Percentiles rank a stretch among this genome's conserved stretches.
Evolutionary conservation across 2,888 invertebrate genomes (phyloP).

Genomic region (Noctua fimbriata): DNA sequence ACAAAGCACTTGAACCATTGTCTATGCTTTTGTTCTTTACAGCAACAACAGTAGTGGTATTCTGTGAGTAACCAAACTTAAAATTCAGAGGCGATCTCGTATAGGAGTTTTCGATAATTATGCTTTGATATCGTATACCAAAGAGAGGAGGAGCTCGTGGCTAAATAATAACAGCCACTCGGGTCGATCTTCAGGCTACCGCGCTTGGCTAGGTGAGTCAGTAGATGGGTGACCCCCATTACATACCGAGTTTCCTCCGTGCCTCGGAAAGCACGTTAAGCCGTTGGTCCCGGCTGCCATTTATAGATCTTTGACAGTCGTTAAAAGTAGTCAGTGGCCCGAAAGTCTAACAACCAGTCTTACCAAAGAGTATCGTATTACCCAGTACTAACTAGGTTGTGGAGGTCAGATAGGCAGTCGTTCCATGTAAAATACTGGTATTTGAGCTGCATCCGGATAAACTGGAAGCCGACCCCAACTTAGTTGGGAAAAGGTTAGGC

Average conservation of each 20-base stretch:
- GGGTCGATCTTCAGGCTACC: no score
- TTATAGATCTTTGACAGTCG: not conserved
- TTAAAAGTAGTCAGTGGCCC: no score
- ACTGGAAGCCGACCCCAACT: not conserved
- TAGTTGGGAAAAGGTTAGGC: not conserved
- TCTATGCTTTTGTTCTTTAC: not conserved
- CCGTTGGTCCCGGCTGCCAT: not conserved
- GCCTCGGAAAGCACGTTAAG: not conserved
- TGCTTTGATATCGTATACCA: not conserved
- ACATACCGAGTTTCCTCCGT: no score
- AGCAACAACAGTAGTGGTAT: not conserved
- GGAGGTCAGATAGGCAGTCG: not conserved
- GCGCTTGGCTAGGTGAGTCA: no score
- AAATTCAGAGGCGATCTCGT: not conserved
- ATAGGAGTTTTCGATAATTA: not conserved
- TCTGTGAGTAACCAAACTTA: not conserved
- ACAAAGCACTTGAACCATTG: slow-evolving; percentile 18
- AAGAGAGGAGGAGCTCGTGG: no score
- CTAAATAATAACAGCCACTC: no score
- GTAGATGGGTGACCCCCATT: no score
- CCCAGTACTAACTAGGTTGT: not conserved
- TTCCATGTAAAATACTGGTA: not conserved
- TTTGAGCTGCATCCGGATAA: not conserved
- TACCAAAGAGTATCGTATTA: no score
- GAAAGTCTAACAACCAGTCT: no score